Evolutionary conservation across 2,113 vertebrate species (phyloP).

Genomic region (Microtus oregoni): DNA sequence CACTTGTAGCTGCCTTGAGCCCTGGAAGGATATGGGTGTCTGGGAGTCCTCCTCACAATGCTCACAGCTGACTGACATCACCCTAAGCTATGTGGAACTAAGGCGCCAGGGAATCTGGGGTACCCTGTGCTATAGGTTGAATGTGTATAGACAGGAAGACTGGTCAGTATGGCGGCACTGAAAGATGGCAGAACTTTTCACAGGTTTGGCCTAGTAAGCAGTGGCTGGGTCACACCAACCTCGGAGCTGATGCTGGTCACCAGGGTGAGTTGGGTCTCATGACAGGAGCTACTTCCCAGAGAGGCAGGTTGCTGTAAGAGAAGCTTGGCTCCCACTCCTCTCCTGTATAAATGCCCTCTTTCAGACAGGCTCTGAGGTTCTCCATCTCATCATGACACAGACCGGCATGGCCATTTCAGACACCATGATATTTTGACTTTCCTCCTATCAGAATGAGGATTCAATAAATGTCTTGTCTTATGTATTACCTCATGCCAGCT

Average conservation of each 20-base stretch:
- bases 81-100: neutral
- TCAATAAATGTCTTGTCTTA: neutral
- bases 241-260: neutral
- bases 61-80: neutral
- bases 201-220: neutral
- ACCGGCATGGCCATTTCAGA: neutral
- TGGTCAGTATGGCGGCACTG: neutral
- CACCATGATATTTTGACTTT: neutral
- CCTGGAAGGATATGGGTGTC: neutral
- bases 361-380: neutral
- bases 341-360: neutral
- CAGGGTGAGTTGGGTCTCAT: neutral
- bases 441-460: too few species aligned
- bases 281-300: neutral
- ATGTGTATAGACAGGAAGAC: neutral
- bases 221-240: neutral
- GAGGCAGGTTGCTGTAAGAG: neutral
- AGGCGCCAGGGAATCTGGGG: neutral
- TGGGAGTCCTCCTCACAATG: neutral
- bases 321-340: neutral
- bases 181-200: neutral
- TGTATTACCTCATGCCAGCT: neutral
- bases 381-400: neutral
- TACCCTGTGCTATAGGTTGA: too few species aligned
- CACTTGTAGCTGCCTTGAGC: neutral